phyloP scores from a whole-genome alignment of 2,797 vertebrate genomes.

The Bradypodion pumilum region DNA sequence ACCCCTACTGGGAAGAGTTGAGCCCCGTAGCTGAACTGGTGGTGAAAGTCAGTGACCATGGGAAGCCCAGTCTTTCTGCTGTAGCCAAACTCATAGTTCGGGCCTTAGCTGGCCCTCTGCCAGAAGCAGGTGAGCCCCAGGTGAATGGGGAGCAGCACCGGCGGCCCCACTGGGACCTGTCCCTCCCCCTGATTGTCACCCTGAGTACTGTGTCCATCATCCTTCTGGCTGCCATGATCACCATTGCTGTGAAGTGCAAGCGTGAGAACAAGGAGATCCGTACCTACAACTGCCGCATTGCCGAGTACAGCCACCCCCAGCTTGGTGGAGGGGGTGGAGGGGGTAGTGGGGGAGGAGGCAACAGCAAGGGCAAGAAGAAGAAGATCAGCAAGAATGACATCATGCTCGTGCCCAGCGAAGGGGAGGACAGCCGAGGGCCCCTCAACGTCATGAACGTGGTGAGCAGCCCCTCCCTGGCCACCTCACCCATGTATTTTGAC shows the following conservation, averaged over 20 bases:
- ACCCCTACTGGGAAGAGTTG: slow-evolving; percentile 95
- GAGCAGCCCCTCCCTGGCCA: slow-evolving; percentile 98
- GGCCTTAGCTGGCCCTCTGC: slow-evolving; percentile 87
- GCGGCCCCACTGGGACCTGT: slow-evolving; percentile 91
- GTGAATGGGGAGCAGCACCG: slow-evolving; percentile 90
- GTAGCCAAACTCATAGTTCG: slow-evolving; percentile 93
- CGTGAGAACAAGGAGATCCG: slow-evolving; percentile 99
- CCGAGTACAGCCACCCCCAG: slow-evolving; percentile 97
- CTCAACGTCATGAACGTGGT: slow-evolving; percentile 99
- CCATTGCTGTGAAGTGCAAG: slow-evolving; percentile 97
- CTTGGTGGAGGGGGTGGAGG: slow-evolving; percentile 79
- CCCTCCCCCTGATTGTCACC: slow-evolving; percentile 94
- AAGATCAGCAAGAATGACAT: slow-evolving; percentile 99
- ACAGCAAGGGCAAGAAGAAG: slow-evolving; percentile 92
- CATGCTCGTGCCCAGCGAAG: slow-evolving; percentile 99
- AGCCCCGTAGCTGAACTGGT: slow-evolving; percentile 92
- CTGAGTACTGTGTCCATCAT: slow-evolving; percentile 96
- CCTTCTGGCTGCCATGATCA: slow-evolving; percentile 97
- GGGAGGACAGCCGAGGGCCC: slow-evolving; percentile 94
- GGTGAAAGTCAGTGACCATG: slow-evolving; percentile 94
- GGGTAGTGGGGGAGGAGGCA: slow-evolving; percentile 67
- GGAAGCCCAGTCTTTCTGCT: slow-evolving; percentile 92
- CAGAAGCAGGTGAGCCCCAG: slow-evolving; percentile 90
- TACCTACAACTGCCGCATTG: slow-evolving; percentile 98
- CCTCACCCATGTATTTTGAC: slow-evolving; percentile 99